Base-by-base conservation (phyloP, 2,797 vertebrate species). In the Mormyrus proboscirostris region DNA sequence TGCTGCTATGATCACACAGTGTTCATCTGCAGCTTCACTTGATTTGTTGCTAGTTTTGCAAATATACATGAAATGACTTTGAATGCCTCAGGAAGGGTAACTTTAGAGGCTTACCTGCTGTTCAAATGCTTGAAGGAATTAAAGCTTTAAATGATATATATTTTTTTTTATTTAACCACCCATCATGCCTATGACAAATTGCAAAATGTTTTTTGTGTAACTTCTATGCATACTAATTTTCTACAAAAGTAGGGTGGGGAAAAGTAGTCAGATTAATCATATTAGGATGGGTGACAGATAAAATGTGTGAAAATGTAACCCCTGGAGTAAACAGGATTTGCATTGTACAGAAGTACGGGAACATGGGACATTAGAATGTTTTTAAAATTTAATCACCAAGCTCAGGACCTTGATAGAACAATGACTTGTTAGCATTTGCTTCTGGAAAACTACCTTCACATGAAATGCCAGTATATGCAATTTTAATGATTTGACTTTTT, bases 161-260 rank as follows among this genome's bases (percentile, higher is more conserved):
- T 62, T 22, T 9, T 25, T 59, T 59, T 59, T 22, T 2, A 57
- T 62, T 62, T 25, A 22, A 62, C 22, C 59, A 62, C 22, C 59
- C 22, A 62, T 62, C 59, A 62, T 25, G 59, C n/a, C 7, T 29
- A 25, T 62, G 8, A 25, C 7, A 62, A 62, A 25, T 62, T 25
- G 59, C 1, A 62, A 10, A 62, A 29, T 25, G 59, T 90, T 89
- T 12, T 76, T 91, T 73, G 86, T 91, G 83, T 92, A 90, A 88
- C 33, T 50, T 47, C 50, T 62, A 25, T 62, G 8, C 59, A 8
- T 62, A 9, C 22, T 25, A 4, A 50, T 25, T 53, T 83, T 89
- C 14, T 76, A 79, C 62, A 51, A 90, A 90, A 92, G 91, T 89
- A 88, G 88, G 87, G 90, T 88, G 90, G 89, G 92, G 90, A 93